Conservation (phyloP, 2,888 invertebrate genomes). For the Eulithis prunata region DNA sequence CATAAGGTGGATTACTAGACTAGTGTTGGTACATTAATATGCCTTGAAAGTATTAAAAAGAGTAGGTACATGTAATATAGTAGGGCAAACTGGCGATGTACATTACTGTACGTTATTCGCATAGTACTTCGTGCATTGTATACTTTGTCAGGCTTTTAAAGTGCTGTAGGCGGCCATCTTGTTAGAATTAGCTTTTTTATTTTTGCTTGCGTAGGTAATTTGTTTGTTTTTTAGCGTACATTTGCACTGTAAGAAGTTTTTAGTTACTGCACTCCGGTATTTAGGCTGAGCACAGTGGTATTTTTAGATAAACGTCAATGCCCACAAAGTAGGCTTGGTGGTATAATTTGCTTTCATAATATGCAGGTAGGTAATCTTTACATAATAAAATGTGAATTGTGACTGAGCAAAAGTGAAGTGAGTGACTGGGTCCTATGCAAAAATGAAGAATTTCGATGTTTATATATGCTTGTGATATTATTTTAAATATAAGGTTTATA, state of each 20-base stretch:
- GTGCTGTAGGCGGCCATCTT: slow-evolving; percentile 54
- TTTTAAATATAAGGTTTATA: slow-evolving; percentile 71
- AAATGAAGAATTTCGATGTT: slow-evolving; percentile 58
- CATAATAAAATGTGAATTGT: slow-evolving; percentile 1
- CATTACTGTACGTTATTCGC: slow-evolving; percentile 80
- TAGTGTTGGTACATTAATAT: slow-evolving; percentile 64
- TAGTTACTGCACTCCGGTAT: slow-evolving; percentile 56
- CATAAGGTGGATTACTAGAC: slow-evolving; percentile 68
- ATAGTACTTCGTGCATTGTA: slow-evolving; percentile 81
- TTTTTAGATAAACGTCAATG: slow-evolving; percentile 25
- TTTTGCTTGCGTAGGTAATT: slow-evolving; percentile 46
- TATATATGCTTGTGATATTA: slow-evolving; percentile 79
- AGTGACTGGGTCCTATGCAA: slow-evolving; percentile 54
- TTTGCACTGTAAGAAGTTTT: slow-evolving; percentile 34
- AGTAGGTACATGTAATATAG: slow-evolving; percentile 70
- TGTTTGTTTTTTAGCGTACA: slow-evolving; percentile 42
- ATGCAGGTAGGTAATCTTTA: slow-evolving; percentile 7
- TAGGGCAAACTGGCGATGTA: slow-evolving; percentile 76
- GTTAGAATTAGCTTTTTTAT: slow-evolving; percentile 46
- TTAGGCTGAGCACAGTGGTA: slow-evolving; percentile 43
- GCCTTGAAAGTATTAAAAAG: slow-evolving; percentile 81
- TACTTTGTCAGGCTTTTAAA: slow-evolving; percentile 67
- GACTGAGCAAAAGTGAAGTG: slow-evolving; percentile 42
- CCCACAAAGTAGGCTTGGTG: slow-evolving; percentile 16
- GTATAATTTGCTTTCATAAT: slow-evolving; percentile 22